Evolutionary conservation across 2,113 vertebrate genomes (phyloP).

Genomic region (Crypturellus undulatus): DNA sequence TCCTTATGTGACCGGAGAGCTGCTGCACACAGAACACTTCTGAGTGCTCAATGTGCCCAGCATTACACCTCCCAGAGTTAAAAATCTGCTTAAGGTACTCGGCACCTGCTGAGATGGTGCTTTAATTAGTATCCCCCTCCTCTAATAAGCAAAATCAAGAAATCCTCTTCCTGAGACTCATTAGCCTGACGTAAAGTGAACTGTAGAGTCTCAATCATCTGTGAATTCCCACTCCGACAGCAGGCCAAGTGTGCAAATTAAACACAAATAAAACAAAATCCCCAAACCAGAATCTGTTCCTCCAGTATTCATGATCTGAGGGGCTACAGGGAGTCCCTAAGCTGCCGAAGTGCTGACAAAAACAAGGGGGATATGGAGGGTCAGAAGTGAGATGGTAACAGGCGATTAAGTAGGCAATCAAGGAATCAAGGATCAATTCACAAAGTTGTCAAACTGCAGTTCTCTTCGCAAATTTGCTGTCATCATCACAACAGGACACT

Average conservation of each 20-base stretch:
- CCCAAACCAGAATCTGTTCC: slow-evolving; percentile 21
- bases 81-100: not conserved
- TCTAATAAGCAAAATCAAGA: slow-evolving; percentile 10
- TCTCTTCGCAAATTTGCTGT: slow-evolving; percentile 46
- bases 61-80: not conserved
- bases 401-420: slow-evolving; percentile 58
- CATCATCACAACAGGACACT: slow-evolving; percentile 49
- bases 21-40: not conserved
- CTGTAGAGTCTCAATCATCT: not conserved
- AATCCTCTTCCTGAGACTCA: not conserved
- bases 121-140: not conserved
- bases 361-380: not conserved
- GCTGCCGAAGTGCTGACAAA: slow-evolving; percentile 35
- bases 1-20: not conserved
- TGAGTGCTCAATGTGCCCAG: not conserved
- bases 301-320: not conserved
- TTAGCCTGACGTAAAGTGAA: not conserved
- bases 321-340: not conserved
- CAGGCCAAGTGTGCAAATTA: not conserved
- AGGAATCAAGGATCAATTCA: slow-evolving; percentile 51
- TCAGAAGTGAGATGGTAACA: slow-evolving; percentile 23
- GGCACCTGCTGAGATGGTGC: not conserved
- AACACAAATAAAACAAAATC: slow-evolving; percentile 29
- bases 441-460: slow-evolving; percentile 55
- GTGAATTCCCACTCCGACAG: not conserved